phyloP scores from a whole-genome alignment of 1,140 invertebrate genomes.

The Metopolophium dirhodum region DNA sequence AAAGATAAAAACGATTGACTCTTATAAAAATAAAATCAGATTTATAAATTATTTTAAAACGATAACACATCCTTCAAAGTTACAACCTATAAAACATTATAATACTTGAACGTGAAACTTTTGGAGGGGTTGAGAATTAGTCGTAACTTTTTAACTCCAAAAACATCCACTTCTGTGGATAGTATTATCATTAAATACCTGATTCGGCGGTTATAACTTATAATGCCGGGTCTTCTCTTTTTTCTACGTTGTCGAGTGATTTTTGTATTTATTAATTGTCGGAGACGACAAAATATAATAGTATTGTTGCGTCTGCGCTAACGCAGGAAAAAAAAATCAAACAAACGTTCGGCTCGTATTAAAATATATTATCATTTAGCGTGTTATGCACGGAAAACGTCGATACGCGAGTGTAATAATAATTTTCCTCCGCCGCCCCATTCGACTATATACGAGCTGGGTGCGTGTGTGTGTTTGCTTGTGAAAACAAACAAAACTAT shows the following conservation, averaged over 20 bases:
- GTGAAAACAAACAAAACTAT: conserved; percentile 23
- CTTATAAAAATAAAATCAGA: too few species aligned
- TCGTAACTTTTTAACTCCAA: not conserved
- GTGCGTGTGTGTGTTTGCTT: not conserved
- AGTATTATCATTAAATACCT: not conserved
- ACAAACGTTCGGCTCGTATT: not conserved
- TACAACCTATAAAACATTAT: too few species aligned
- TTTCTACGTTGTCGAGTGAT: not conserved
- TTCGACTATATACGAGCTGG: not conserved
- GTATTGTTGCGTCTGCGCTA: not conserved
- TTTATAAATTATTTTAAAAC: not conserved
- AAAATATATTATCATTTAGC: not conserved
- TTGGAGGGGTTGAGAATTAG: not conserved
- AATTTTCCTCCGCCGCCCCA: not conserved
- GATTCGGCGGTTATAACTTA: not conserved
- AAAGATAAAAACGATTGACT: too few species aligned
- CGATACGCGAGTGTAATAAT: not conserved
- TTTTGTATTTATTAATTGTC: not conserved
- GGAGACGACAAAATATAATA: not conserved
- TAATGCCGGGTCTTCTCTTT: too few species aligned
- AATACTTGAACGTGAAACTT: too few species aligned
- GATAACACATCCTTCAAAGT: not conserved
- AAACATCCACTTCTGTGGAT: not conserved
- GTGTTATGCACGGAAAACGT: not conserved
- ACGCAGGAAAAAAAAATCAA: not conserved